Evolutionary conservation across 2,797 vertebrate species (phyloP), one percentile per base, ranked within the genome.

Genomic region (Clarias laeviceps): DNA sequence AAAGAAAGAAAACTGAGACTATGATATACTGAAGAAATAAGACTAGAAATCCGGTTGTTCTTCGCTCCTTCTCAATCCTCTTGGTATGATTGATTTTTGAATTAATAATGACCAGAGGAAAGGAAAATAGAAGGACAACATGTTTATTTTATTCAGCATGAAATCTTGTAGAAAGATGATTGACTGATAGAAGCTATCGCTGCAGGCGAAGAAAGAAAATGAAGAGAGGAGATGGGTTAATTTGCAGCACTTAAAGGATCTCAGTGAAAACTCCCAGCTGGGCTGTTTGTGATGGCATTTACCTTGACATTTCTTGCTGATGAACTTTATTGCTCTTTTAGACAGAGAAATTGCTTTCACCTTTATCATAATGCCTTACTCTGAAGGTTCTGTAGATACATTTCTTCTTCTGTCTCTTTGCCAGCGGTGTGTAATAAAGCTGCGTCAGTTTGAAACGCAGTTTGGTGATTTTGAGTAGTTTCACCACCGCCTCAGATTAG

Each of bases 251-350:
- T 54, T n/a, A 50, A 61, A 61, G 40, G 54, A 69, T 62, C 50
- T 76, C 8, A 45, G 45, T 29, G 82, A 73, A 50, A 73, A 59
- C 45, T 83, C 66, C 32, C n/a, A 45, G 65, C 54, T 70, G 64
- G 66, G 50, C 54, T 68, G 40, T 84, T 83, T 83, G 82, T 15
- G 72, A 83, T 83, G 70, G 82, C 82, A 78, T 84, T 84, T 84
- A 68, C 24, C 17, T 68, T 84, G 83, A 84, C 62, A 82, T 76
- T 82, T 86, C 80, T 82, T 74, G 45, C 62, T 82, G 80, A 61
- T 82, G 72, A 77, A 82, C 70, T 68, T 77, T 81, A 72, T 62
- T 82, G 69, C 64, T 80, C 76, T 80, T 80, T 85, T 62, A 85
- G 70, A 68, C 50, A 29, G 70, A 73, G 68, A 65, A 78, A 78